Percentiles rank a stretch among this genome's conserved stretches.
These are phyloP conservation scores for Leistus spinibarbis DNA, from an alignment of 2,888 invertebrate species.

Conservation along the genomic window DNA sequence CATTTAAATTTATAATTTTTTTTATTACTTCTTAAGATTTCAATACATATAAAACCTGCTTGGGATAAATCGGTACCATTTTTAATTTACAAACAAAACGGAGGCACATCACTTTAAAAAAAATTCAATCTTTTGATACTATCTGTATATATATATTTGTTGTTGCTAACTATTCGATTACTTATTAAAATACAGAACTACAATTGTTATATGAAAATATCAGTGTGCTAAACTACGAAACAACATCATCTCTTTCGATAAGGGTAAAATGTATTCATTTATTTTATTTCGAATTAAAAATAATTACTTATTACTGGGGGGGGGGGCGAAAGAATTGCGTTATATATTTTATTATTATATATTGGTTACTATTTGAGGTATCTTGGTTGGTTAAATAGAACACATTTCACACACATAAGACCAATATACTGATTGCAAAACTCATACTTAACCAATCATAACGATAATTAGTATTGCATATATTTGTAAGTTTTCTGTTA, in stretches of 20 bases:
- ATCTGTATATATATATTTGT: neutral
- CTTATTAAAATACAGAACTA: conserved; percentile 25
- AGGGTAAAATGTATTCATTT: neutral
- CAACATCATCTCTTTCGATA: neutral
- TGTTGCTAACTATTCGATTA: conserved; percentile 11
- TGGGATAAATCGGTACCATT: conserved; percentile 18
- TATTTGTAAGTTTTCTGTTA: neutral
- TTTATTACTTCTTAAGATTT: conserved; percentile 36
- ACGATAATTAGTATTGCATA: neutral
- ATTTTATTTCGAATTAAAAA: neutral
- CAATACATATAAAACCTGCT: conserved; percentile 34
- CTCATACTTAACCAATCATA: neutral
- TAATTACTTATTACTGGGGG: neutral
- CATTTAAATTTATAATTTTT: neutral
- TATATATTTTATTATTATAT: neutral
- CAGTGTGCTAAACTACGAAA: conserved; percentile 21
- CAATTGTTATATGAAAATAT: conserved; percentile 30
- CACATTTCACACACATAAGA: conserved; percentile 23
- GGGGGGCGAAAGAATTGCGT: neutral
- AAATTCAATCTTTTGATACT: conserved; percentile 13
- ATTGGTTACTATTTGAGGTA: conserved; percentile 29
- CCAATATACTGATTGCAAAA: neutral
- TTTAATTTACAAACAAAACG: conserved; percentile 4
- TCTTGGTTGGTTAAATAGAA: conserved; percentile 33
- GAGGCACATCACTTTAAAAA: conserved; percentile 29